Percentiles rank a stretch among this genome's conserved stretches.
These are phyloP conservation scores for Hyposoter didymator DNA, from an alignment of 2,888 invertebrate species.

Conservation along the genomic window DNA sequence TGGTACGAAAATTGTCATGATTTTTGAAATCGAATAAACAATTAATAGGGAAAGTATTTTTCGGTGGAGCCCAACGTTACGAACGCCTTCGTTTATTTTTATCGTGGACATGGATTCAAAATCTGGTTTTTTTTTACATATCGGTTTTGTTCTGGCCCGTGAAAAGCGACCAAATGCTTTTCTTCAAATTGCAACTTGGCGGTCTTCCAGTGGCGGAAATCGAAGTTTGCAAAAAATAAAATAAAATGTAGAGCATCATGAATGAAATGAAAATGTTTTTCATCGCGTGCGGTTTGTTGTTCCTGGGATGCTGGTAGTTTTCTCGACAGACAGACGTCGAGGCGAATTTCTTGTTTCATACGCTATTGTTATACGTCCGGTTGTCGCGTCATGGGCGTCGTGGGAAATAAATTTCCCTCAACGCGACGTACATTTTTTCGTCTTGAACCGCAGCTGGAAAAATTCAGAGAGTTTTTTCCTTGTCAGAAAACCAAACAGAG, in stretches of 20 bases:
- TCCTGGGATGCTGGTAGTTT: neutral
- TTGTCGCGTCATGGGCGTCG: conserved; percentile 34
- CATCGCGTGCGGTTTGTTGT: neutral
- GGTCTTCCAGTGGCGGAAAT: neutral
- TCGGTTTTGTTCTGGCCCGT: no score
- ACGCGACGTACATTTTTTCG: neutral
- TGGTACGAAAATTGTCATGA: no score
- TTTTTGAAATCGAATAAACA: no score
- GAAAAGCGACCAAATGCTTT: no score
- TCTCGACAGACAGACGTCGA: conserved; percentile 17
- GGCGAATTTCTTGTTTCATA: conserved; percentile 14
- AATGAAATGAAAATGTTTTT: neutral
- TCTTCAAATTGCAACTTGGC: neutral
- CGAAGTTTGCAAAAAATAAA: neutral
- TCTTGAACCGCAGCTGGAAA: neutral
- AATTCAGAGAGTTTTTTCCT: neutral
- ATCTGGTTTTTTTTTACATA: no score
- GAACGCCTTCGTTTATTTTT: no score
- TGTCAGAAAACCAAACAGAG: conserved; percentile 3
- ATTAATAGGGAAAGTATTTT: no score
- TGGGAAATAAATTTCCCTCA: conserved; percentile 44
- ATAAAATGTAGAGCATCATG: neutral
- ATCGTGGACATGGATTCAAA: no score
- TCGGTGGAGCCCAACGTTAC: no score
- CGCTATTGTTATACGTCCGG: conserved; percentile 14